Evolutionary conservation across 2,888 invertebrate species (phyloP), one percentile per base, ranked within the genome.

Genomic region (Phyllotreta striolata): DNA sequence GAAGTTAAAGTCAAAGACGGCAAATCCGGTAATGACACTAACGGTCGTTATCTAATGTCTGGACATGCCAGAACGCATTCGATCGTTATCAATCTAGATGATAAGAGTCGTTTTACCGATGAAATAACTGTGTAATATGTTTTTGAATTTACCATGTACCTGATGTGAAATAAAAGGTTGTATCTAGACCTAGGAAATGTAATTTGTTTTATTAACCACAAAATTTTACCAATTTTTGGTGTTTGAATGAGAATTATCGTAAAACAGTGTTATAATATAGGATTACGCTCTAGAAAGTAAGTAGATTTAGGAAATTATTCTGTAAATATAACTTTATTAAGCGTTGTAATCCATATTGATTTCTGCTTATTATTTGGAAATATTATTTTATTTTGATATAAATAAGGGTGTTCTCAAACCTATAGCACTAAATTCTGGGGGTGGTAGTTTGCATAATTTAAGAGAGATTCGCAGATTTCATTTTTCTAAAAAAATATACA

Each of bases 61-160:
- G 90, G 89, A 0, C 90, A 90, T 73, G 88, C 89, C 9, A 84
- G 88, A 75, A 90, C 90, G 66, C 90, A 89, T 74, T 89, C 90
- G n/a, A 90, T 91, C 75, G 88, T 91, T 72, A 90, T 92, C 70
- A 91, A 91, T 80, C 82, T 91, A 74, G 91, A 91, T 77, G 91
- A 91, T 81, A 91, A 91, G 76, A 91, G 89, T 79, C 85, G 91
- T 74, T 91, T 91, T 80, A 91, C 91, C 47, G 91, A 92, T 80
- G 92, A 92, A 80, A 91, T 92, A 68, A 91, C 91, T 55, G 92
- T 92, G 73, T 91, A 85, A 74, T 68, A 58, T 41, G 47, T 63
- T 70, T 70, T 67, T 60, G 41, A 44, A 62, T 67, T 73, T 66
- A 66, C 64, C 66, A 64, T 71, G 72, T 75, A 75, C 72, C 72